A percentile compares a stretch with the other conserved stretches of the same genome.
These are phyloP conservation scores for Drepana falcataria DNA, from an alignment of 2,888 invertebrate species.

Conservation along the genomic window DNA sequence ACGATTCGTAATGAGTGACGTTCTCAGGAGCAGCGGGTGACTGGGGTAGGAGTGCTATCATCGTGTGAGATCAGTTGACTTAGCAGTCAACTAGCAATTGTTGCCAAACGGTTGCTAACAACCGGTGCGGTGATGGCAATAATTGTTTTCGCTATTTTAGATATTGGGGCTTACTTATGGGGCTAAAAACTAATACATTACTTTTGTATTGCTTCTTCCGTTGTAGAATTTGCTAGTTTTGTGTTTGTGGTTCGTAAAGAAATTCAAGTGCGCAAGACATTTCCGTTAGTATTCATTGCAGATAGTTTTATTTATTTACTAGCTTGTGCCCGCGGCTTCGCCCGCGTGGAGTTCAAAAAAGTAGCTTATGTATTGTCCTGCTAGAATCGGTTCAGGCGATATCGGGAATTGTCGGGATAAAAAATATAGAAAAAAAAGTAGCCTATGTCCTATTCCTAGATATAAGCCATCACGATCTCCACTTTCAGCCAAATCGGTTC, in stretches of 20 bases:
- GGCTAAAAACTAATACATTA: constrained; percentile 27
- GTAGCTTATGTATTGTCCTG: no score
- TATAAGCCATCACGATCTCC: no score
- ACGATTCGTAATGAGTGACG: constrained; percentile 56
- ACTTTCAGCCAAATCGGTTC: no score
- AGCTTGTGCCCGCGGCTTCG: no score
- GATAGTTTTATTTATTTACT: no score
- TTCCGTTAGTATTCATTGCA: no score
- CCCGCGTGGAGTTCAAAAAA: no score
- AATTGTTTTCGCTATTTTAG: constrained; percentile 43
- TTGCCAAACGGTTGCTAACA: constrained; percentile 13
- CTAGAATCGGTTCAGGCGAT: no score
- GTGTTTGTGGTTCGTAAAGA: not conserved
- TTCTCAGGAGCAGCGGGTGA: constrained; percentile 66
- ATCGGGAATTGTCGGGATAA: no score
- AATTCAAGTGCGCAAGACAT: not conserved
- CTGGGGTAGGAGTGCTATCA: constrained; percentile 58
- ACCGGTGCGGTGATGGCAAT: constrained; percentile 32
- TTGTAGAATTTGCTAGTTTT: not conserved
- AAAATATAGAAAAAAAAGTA: no score
- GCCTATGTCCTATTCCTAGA: no score
- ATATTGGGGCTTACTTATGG: constrained; percentile 34
- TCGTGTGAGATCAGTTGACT: constrained; percentile 66
- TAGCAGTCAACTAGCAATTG: constrained; percentile 43
- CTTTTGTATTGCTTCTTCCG: constrained; percentile 24